Evolutionary conservation across 2,113 vertebrate genomes (phyloP), one percentile per base, ranked within the genome.

Genomic region (Microtus montanus): DNA sequence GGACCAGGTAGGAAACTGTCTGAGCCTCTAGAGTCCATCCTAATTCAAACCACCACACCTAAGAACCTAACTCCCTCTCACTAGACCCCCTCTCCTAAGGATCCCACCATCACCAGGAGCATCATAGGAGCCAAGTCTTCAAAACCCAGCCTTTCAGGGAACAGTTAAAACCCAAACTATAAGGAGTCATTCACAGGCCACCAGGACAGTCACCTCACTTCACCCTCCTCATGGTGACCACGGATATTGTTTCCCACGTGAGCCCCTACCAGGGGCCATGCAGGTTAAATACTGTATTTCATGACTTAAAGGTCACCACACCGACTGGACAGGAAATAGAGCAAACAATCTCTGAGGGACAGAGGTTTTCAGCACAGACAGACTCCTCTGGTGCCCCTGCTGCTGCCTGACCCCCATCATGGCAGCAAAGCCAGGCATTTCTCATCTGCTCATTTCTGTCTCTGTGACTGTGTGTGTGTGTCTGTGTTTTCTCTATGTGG

Each of bases 381-480:
- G 24, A 26, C 85, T 5, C 2, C 78, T 22, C 11, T 30, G 26
- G 3, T 47, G 13, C 28, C 68, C 6, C 24, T 14, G 41, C 30
- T 33, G 30, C 52, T 4, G 1, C 11, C 26, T 44, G 12, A 13
- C 12, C 49, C 54, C 14, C 2, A 1, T 28, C 80, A 74, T 14
- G 13, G 22, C 28, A 33, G 10, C 58, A 30, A 38, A 58, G 12
- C 3, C 3, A 38, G 77, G 22, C 38, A 68, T 66, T 58, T 47
- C 19, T 28, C 26, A n/a, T 41, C 33, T 38, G 26, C 5, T 38
- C 0, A 1, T 7, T 19, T 35, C 75, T 15, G 82, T 47, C 10
- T 1, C 26, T 28, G 58, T 63, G 12, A 28, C 35, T 8, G 0
- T 7, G 3, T 10, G 22, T 54, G 0, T 7, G 4, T 11, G 20